Conservation (phyloP, 2,888 invertebrate genomes). For the Pammene fasciana region DNA sequence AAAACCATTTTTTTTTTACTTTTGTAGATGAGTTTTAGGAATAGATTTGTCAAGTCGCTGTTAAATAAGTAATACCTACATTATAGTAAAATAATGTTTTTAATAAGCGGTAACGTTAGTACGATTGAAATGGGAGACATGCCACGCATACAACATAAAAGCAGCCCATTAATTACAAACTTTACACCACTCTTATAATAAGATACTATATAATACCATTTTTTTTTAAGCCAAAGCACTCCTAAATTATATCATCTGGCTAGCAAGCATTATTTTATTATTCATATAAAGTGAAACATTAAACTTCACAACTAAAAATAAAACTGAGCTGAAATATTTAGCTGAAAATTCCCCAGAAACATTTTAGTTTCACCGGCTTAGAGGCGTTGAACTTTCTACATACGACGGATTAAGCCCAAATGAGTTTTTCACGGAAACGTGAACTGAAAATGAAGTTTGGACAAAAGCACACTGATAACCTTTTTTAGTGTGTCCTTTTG, state of each 20-base stretch:
- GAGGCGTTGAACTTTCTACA: conserved; percentile 57
- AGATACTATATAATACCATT: too few species aligned
- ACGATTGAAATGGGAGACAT: too few species aligned
- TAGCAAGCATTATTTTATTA: conserved; percentile 1
- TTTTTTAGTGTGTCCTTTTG: conserved; percentile 25
- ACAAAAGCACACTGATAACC: conserved; percentile 43
- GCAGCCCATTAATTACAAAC: too few species aligned
- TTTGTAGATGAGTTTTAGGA: too few species aligned
- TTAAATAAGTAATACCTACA: too few species aligned
- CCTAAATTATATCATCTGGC: neutral
- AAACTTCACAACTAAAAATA: conserved; percentile 33
- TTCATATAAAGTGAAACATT: conserved; percentile 10
- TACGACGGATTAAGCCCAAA: conserved; percentile 63
- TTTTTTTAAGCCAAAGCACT: neutral
- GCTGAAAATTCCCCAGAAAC: conserved; percentile 28
- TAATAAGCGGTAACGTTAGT: too few species aligned
- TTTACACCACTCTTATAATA: too few species aligned
- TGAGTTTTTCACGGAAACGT: conserved; percentile 61
- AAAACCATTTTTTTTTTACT: too few species aligned
- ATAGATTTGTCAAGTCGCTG: too few species aligned
- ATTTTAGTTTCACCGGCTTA: conserved; percentile 47
- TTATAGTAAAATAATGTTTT: too few species aligned
- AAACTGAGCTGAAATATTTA: conserved; percentile 33
- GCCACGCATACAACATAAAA: too few species aligned
- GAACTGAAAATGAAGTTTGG: conserved; percentile 44